Conservation (phyloP, 2,888 invertebrate species). For the Tachina grossa region DNA sequence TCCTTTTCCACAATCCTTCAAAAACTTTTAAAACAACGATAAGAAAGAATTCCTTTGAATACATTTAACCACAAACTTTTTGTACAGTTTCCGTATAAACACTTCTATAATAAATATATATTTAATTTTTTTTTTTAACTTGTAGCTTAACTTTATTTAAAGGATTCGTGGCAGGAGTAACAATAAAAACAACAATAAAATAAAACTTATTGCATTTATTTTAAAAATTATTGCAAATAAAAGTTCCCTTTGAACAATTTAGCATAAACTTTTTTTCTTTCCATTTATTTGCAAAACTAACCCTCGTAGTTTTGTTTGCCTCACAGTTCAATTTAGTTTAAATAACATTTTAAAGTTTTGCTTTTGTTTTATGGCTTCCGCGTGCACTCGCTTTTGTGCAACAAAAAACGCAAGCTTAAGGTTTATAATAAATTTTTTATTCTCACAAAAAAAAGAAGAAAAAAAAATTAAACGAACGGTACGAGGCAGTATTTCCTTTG, state of each 20-base stretch:
- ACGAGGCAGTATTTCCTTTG: slow-evolving; percentile 41
- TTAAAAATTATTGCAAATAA: slow-evolving; percentile 62
- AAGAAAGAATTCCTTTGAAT: slow-evolving; percentile 4
- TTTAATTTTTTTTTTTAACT: slow-evolving; percentile 47
- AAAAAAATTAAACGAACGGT: not conserved
- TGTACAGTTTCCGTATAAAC: slow-evolving; percentile 9
- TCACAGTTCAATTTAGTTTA: slow-evolving; percentile 41
- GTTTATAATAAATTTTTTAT: slow-evolving; percentile 48
- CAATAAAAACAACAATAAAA: slow-evolving; percentile 11
- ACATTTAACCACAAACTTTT: slow-evolving; percentile 41
- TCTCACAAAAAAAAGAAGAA: not conserved
- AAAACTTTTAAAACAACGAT: not conserved
- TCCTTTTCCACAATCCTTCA: not conserved
- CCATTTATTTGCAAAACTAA: slow-evolving; percentile 9
- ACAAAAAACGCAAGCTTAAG: slow-evolving; percentile 59
- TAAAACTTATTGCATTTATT: slow-evolving; percentile 59
- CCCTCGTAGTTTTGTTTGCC: slow-evolving; percentile 26
- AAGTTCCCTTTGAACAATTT: slow-evolving; percentile 55
- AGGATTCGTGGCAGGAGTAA: slow-evolving; percentile 25
- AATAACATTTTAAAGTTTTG: slow-evolving; percentile 44
- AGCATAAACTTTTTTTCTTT: slow-evolving; percentile 29
- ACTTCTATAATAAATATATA: not conserved
- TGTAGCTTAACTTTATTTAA: slow-evolving; percentile 54
- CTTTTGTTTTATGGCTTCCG: slow-evolving; percentile 67
- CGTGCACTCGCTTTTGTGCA: slow-evolving; percentile 41